Conservation (phyloP, 2,888 invertebrate species). For the Amphipyra tragopoginis region DNA sequence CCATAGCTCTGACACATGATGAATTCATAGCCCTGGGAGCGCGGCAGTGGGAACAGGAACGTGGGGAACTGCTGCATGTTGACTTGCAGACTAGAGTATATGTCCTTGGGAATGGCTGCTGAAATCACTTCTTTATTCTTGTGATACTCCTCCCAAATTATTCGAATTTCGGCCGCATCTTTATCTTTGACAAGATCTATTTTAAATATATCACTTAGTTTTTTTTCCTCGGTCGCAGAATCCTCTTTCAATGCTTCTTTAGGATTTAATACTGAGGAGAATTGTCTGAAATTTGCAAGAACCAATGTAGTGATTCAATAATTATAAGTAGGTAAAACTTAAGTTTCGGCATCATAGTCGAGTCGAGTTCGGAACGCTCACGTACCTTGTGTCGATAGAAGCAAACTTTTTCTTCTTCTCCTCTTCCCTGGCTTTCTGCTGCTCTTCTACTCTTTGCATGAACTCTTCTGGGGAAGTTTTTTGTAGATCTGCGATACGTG, state of each 20-base stretch:
- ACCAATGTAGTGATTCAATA: neutral
- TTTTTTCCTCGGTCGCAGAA: conserved; percentile 74
- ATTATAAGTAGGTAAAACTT: neutral
- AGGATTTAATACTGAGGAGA: conserved; percentile 91
- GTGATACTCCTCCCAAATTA: conserved; percentile 95
- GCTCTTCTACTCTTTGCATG: conserved; percentile 90
- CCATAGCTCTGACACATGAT: conserved; percentile 93
- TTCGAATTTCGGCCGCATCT: conserved; percentile 92
- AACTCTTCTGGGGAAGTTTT: conserved; percentile 94
- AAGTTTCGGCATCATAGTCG: neutral
- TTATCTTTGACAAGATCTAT: conserved; percentile 93
- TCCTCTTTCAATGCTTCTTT: conserved; percentile 81
- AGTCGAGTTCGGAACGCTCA: neutral
- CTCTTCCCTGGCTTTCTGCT: conserved; percentile 74
- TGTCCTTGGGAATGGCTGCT: conserved; percentile 91
- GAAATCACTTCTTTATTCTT: conserved; percentile 93
- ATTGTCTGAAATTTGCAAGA: conserved; percentile 81
- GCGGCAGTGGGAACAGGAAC: conserved; percentile 95
- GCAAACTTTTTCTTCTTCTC: conserved; percentile 78
- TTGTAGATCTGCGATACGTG: conserved; percentile 93
- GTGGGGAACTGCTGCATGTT: conserved; percentile 91
- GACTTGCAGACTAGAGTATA: conserved; percentile 90
- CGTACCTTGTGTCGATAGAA: conserved; percentile 79
- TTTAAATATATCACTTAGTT: conserved; percentile 94
- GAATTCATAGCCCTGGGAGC: conserved; percentile 96